A percentile compares a stretch with the other conserved stretches of the same genome.
These are phyloP conservation scores for Coenonympha arcania DNA, from an alignment of 2,888 invertebrate genomes.

Conservation along the genomic window DNA sequence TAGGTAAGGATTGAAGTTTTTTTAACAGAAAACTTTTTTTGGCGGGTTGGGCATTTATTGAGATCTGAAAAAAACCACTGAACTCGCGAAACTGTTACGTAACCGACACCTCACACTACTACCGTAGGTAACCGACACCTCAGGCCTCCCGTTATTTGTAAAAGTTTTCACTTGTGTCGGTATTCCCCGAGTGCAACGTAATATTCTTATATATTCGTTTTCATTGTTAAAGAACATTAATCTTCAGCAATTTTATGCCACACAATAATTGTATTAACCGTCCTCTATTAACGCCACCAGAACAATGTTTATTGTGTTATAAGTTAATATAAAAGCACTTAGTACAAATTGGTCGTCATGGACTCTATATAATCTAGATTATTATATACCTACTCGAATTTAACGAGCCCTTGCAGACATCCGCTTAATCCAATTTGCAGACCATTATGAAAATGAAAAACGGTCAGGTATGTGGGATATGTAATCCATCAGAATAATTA, in stretches of 20 bases:
- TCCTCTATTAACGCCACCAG: background rate
- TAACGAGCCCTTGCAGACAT: conserved; percentile 29
- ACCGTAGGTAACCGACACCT: too few species aligned
- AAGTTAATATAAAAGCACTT: conserved; percentile 17
- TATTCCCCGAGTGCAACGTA: too few species aligned
- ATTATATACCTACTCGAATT: conserved; percentile 22
- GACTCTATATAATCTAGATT: conserved; percentile 7
- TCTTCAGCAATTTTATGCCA: background rate
- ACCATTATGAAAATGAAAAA: conserved; percentile 31
- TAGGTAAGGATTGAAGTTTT: too few species aligned
- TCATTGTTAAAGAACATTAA: background rate
- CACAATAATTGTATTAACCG: background rate
- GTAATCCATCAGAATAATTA: conserved; percentile 31
- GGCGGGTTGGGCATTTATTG: too few species aligned
- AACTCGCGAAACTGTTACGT: too few species aligned
- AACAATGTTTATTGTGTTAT: background rate
- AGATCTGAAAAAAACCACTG: too few species aligned
- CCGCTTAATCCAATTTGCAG: conserved; percentile 30
- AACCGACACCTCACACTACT: too few species aligned
- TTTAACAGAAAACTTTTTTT: too few species aligned
- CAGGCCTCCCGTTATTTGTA: too few species aligned
- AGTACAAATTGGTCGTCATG: conserved; percentile 15
- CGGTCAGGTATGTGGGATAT: conserved; percentile 24
- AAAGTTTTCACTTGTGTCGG: too few species aligned
- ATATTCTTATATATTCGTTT: too few species aligned